phyloP scores from a whole-genome alignment of 1,140 invertebrate genomes.

The Drosophila leontia region DNA sequence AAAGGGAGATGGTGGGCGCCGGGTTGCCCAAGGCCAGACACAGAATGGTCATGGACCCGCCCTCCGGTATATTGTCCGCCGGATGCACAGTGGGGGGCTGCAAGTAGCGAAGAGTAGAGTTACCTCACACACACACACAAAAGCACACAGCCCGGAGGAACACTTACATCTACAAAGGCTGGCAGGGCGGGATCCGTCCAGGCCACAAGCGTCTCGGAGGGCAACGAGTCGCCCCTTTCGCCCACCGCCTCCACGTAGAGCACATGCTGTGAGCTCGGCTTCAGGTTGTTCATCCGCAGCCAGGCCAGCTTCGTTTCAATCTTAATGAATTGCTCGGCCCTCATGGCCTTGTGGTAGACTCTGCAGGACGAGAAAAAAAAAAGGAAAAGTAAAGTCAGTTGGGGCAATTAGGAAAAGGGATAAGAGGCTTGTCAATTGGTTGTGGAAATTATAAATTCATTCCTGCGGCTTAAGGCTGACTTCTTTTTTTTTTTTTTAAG shows the following conservation, averaged over 20 bases:
- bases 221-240: constrained; percentile 88
- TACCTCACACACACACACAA: constrained; percentile 6
- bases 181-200: constrained; percentile 95
- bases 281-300: constrained; percentile 89
- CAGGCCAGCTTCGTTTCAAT: constrained; percentile 89
- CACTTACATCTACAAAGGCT: constrained; percentile 91
- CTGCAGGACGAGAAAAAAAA: constrained; percentile 80
- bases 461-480: background rate
- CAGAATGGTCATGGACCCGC: constrained; percentile 92
- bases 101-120: constrained; percentile 47
- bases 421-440: constrained; percentile 3
- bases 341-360: constrained; percentile 88
- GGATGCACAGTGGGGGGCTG: constrained; percentile 93
- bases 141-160: background rate
- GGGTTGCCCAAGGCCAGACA: constrained; percentile 94
- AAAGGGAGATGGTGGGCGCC: constrained; percentile 92
- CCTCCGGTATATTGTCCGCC: constrained; percentile 92
- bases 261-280: constrained; percentile 92
- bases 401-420: constrained; percentile 4
- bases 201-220: constrained; percentile 92
- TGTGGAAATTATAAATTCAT: constrained; percentile 3
- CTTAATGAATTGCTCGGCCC: constrained; percentile 87
- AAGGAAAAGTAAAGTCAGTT: too few species aligned
- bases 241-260: constrained; percentile 90
- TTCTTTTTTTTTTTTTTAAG: too few species aligned